Percentiles rank a stretch among this genome's conserved stretches.
Conservation (phyloP, 64 coral and sea anemone genomes). For the Montipora efflorescens region DNA sequence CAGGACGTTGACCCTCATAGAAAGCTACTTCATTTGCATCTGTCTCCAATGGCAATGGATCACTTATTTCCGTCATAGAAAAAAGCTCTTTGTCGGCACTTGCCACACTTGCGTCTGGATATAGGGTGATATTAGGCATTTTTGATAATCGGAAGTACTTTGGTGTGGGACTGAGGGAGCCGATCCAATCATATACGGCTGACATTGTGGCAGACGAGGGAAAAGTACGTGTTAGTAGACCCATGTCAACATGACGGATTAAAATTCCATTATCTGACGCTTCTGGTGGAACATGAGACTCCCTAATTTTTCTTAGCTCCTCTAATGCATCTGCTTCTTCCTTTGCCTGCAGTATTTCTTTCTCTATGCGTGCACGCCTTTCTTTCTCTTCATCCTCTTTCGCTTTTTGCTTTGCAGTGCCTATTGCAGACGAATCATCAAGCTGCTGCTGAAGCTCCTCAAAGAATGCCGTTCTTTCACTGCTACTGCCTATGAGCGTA, state of each 20-base stretch:
- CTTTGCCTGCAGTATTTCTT: background rate
- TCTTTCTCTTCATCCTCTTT: background rate
- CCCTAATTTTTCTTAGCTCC: background rate
- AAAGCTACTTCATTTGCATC: background rate
- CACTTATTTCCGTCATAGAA: background rate
- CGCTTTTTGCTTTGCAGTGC: background rate
- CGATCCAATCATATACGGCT: slow-evolving; percentile 11
- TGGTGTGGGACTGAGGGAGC: background rate
- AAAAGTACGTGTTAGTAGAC: background rate
- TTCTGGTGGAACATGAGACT: background rate
- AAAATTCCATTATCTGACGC: background rate
- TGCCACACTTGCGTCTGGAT: background rate
- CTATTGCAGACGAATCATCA: background rate
- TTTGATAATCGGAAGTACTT: background rate
- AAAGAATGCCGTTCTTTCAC: background rate
- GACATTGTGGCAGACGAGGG: background rate
- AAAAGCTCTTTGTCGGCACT: background rate
- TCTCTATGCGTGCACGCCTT: background rate
- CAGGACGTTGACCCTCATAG: background rate
- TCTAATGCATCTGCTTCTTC: background rate
- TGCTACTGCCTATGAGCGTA: background rate
- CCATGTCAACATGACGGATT: background rate
- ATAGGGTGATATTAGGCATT: background rate
- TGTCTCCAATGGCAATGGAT: background rate
- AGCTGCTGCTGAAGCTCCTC: background rate